phyloP scores from a whole-genome alignment of 2,113 vertebrate species.

The Parus major region DNA sequence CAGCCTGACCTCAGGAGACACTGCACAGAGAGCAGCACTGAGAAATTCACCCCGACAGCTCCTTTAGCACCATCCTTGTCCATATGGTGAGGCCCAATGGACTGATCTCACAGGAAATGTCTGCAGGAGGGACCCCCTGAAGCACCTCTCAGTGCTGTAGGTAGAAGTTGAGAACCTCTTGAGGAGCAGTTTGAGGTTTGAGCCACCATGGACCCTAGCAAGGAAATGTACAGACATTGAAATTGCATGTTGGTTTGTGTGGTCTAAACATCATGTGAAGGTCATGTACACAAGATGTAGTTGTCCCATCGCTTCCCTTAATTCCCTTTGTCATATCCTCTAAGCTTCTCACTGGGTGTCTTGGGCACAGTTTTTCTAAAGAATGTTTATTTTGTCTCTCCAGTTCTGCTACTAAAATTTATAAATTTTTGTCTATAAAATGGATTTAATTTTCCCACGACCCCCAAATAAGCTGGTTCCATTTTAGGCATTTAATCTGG shows the following conservation, averaged over 20 bases:
- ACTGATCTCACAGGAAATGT: not conserved
- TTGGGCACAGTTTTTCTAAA: not conserved
- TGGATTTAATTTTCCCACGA: not conserved
- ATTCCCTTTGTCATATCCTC: not conserved
- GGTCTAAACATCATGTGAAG: not conserved
- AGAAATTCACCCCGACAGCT: not conserved
- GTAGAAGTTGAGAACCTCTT: not conserved
- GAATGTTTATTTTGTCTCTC: not conserved
- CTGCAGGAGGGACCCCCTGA: not conserved
- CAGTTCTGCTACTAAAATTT: not conserved
- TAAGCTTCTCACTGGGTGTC: not conserved
- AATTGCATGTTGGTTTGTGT: not conserved
- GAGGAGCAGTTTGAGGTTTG: not conserved
- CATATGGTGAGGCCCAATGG: not conserved
- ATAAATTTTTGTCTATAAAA: not conserved
- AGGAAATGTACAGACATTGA: not conserved
- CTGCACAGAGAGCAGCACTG: not conserved
- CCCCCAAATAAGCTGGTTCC: not conserved
- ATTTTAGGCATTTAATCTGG: not conserved
- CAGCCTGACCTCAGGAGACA: not conserved
- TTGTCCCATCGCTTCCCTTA: not conserved
- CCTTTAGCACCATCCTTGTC: not conserved
- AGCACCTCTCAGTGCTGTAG: not conserved
- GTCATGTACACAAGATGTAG: not conserved
- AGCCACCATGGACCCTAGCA: fast-evolving